Evolutionary conservation across 2,797 vertebrate genomes (phyloP), one percentile per base, ranked within the genome.

Genomic region (Liparis tanakae): DNA sequence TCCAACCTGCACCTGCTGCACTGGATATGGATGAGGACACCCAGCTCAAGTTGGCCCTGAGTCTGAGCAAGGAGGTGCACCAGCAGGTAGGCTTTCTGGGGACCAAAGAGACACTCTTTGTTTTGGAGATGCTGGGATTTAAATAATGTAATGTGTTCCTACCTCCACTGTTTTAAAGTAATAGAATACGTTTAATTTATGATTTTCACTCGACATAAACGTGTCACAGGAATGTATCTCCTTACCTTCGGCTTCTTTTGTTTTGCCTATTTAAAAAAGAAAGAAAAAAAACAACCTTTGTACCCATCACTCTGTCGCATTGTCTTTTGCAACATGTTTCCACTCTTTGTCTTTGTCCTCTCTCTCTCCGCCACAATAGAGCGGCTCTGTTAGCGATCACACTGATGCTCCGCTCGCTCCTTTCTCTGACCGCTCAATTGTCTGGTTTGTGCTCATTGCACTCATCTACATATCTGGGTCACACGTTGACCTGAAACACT

Each of bases 31-130:
- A 99, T 0, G 98, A 99, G 87, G 97, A 99, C 55, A 87, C 95
- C 43, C 97, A 99, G 92, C 94, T 99, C 70, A 95, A 98, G 94
- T 91, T 98, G 67, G 98, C 97, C 46, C 89, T 99, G 84, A 95
- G 79, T 86, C 95, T 98, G 87, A 99, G 98, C 94, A 96, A 94
- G 91, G 95, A 98, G 91, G 96, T 96, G 86, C 97, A 99, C 8
- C 94, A 97, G 91, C 96, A 98, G 97, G 98, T 99, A 96, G 12
- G 66, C 1, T 17, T 36, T 2, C 15, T 46, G 1, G 20, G 17
- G 43, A 3, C 25, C 33, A 12, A 57, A 57, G 55, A 57, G n/a
- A 14, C 14, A 43, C 50, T 22, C 57, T 67, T 30, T 56, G 4
- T 33, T 65, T 36, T 36, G 48, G 14, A 14, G 41, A 15, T 10